Conservation (phyloP, 2,888 invertebrate genomes). For the Noctua janthina region DNA sequence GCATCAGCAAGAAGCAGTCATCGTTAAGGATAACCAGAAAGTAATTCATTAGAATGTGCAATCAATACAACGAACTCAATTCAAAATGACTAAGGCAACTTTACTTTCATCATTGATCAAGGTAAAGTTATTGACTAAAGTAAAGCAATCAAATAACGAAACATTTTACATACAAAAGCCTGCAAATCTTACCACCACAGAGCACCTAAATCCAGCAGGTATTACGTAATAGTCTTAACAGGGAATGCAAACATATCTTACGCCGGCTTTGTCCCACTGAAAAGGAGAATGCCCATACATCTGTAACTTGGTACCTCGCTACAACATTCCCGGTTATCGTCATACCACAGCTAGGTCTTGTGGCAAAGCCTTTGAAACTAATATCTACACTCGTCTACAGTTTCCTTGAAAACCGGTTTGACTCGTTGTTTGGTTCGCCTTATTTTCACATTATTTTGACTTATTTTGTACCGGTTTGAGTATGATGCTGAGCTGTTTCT, state of each 20-base stretch:
- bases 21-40: too few species aligned
- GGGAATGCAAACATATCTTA: conserved; percentile 38
- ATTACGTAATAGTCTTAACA: conserved; percentile 14
- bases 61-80: background rate
- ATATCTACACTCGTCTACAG: conserved; percentile 43
- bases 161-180: background rate
- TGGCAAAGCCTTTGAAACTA: conserved; percentile 49
- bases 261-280: conserved; percentile 9
- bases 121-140: background rate
- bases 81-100: background rate
- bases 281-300: conserved; percentile 24
- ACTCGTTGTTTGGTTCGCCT: conserved; percentile 15
- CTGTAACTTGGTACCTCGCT: conserved; percentile 7
- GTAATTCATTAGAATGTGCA: too few species aligned
- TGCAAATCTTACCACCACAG: background rate
- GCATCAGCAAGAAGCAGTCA: too few species aligned
- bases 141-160: background rate
- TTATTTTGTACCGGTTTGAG: conserved; percentile 32
- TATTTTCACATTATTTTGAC: conserved; percentile 39
- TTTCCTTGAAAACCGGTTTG: conserved; percentile 51
- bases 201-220: background rate
- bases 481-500: conserved; percentile 8
- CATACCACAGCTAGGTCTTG: conserved; percentile 40
- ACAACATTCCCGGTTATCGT: conserved; percentile 25
- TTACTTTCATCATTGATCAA: too few species aligned